Base-by-base conservation (phyloP, 2,113 vertebrate species). In the Tenebrosternarchus preto region DNA sequence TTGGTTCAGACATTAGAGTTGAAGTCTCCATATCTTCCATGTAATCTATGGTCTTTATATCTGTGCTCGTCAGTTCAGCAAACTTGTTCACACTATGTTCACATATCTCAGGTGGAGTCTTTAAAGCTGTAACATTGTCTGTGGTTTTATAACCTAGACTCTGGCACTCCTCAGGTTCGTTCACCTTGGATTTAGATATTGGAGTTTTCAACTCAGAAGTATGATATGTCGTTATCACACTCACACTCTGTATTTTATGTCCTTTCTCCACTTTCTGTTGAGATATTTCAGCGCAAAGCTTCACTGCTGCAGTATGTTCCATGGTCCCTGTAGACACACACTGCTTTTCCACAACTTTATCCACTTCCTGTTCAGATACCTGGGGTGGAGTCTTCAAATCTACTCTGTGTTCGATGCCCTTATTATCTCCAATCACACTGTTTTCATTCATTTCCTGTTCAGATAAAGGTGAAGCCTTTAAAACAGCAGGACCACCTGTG, bases 1-100 rank as follows among this genome's bases (percentile, higher is more conserved):
- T 25, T 8, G 55, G 63, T 63, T 76, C 72, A 12, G 81, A 55
- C 22, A 61, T 27, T 2, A 36, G 20, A 22, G 50, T 76, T 20
- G 24, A 1, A 7, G n/a, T 61, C 59, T 61, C 7, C 22, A 61
- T 16, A 3, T 29, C 25, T 16, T 0, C 27, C 15, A 7, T 20
- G 31, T 27, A 4, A 64, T 29, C 61, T 16, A 16, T 64, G 27
- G 24, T 16, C 61, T 15, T 63, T 8, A n/a, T n/a, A 22, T 20
- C n/a, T 6, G n/a, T 22, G 9, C n/a, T 59, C 20, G 0, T 20
- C 56, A n/a, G n/a, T 59, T n/a, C 5, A 4, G 5, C 20, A 20
- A n/a, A 4, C 9, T 59, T n/a, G 19, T 59, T 9, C n/a, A 57
- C 55, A 2, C n/a, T 20, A 4, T 57, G 55, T 57, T 57, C 19